Evolutionary conservation across 2,888 invertebrate species (phyloP), one percentile per base, ranked within the genome.

Genomic region (Brachyopa scutellaris): DNA sequence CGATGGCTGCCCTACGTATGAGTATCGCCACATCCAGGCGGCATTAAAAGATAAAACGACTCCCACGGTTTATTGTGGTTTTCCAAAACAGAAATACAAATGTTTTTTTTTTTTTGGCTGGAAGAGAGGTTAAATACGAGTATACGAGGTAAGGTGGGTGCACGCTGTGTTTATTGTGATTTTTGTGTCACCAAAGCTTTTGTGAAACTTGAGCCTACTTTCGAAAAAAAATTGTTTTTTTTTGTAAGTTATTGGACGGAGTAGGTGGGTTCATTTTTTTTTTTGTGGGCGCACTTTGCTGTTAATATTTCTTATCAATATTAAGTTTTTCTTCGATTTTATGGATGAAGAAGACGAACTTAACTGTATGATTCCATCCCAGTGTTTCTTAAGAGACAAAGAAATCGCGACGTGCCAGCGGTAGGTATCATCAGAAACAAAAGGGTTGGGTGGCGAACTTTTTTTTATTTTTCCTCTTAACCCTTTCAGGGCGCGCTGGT

Each of bases 121-220:
- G 21, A 66, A 55, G 45, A 45, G 23, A 55, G 17, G 33, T 36
- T n/a, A 23, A 47, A n/a, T n/a, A n/a, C n/a, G 6, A 69, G 38
- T n/a, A 21, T 13, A 9, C 21, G 23, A 45, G 26, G 17, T 26
- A 21, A 66, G 76, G 76, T 76, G 82, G 77, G 77, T 82, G 82
- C 64, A 47, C 13, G 49, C 29, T 64, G 53, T 62, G 49, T 40
- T 49, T 53, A 26, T 66, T 59, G 33, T 29, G 26, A 45, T 51
- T 55, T 74, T 80, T 64, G 69, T 80, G 80, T 74, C 77, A 82
- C 38, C 51, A 38, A 53, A 72, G 82, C 80, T 80, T 64, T 70
- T 45, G 15, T 66, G 11, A 19, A 66, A 51, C 55, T 57, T 36
- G 55, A 38, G 62, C 31, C 57, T 74, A 74, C 64, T 80, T 74